Percentiles rank a stretch among this genome's conserved stretches.
Conservation (phyloP, 2,888 invertebrate species). For the Ametastegia equiseti region DNA sequence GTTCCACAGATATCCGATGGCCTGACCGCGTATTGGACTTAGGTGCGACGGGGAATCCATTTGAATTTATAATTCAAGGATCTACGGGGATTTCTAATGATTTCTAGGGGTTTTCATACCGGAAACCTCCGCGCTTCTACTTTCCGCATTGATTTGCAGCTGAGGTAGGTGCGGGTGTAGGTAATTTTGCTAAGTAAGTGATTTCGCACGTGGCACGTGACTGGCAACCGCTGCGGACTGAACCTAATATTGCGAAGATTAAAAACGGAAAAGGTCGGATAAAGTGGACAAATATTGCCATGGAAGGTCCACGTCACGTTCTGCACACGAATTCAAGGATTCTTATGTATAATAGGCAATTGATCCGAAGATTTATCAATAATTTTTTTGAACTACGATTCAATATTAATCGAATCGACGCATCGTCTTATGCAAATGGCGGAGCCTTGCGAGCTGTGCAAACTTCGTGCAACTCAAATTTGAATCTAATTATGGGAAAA, state of each 20-base stretch:
- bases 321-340: too few relatives aligned
- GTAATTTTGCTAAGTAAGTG: neutral
- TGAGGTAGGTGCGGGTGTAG: neutral
- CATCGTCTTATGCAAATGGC: too few relatives aligned
- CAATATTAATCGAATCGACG: too few relatives aligned
- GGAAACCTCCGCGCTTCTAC: neutral
- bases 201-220: neutral
- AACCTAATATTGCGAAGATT: neutral
- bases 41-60: neutral
- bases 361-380: too few relatives aligned
- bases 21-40: neutral
- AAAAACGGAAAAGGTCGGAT: neutral
- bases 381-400: too few relatives aligned
- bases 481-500: neutral
- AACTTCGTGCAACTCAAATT: neutral
- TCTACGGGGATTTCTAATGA: neutral
- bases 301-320: too few relatives aligned
- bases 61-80: slow-evolving; percentile 19
- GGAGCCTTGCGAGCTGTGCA: too few relatives aligned
- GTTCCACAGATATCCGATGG: neutral
- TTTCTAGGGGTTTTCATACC: neutral
- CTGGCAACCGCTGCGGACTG: neutral
- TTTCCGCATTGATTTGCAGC: neutral
- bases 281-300: neutral
- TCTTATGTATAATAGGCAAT: too few relatives aligned